A percentile compares a stretch with the other conserved stretches of the same genome.
Conservation (phyloP, 2,797 vertebrate species). For the Falco novaeseelandiae region DNA sequence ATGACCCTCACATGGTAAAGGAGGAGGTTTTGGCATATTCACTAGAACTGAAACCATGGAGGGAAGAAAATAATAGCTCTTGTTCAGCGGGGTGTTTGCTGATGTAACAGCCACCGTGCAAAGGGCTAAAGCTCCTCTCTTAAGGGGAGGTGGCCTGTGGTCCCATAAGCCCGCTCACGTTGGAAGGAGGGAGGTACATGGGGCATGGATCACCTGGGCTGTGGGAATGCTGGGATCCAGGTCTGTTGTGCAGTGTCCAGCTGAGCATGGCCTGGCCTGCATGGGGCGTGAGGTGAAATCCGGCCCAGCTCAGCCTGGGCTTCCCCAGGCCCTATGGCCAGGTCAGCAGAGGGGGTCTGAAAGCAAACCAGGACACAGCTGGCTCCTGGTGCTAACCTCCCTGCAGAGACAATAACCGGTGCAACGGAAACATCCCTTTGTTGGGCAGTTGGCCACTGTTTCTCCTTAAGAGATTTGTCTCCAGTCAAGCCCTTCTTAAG, state of each 20-base stretch:
- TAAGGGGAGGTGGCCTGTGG: rapidly evolving
- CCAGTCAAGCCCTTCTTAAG: background rate
- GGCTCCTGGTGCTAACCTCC: background rate
- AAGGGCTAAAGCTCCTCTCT: background rate
- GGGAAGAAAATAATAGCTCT: background rate
- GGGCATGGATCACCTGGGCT: background rate
- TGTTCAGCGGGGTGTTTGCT: rapidly evolving
- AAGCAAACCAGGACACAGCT: background rate
- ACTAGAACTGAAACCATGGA: rapidly evolving
- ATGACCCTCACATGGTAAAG: rapidly evolving
- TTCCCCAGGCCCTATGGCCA: background rate
- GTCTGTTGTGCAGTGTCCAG: too few species aligned
- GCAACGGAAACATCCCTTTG: background rate
- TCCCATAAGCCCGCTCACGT: rapidly evolving
- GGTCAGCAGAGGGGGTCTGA: background rate
- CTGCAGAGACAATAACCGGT: too few species aligned
- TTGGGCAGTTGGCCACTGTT: background rate
- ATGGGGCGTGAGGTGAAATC: rapidly evolving
- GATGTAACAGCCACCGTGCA: rapidly evolving
- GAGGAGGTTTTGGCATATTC: background rate
- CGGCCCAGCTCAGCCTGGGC: rapidly evolving
- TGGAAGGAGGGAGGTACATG: rapidly evolving
- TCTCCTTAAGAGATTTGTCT: background rate
- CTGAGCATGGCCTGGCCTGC: rapidly evolving
- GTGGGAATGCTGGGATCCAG: background rate